Conservation (phyloP, 2,888 invertebrate genomes). For the Criorhina ranunculi region DNA sequence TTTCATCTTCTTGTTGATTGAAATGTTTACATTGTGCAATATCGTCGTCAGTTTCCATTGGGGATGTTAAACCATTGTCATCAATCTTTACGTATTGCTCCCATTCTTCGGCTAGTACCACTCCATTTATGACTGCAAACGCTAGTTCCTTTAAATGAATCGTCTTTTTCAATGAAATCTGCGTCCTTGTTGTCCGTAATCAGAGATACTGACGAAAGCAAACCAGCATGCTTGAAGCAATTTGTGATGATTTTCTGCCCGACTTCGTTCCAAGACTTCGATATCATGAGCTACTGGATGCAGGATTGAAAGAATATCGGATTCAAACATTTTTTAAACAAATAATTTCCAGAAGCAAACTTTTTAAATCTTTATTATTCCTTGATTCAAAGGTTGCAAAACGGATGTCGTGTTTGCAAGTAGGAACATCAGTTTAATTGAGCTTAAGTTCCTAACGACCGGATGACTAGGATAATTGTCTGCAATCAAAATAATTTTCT, state of each 20-base stretch:
- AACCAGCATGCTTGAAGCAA: too few relatives aligned
- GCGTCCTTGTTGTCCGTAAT: too few relatives aligned
- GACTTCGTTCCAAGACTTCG: too few relatives aligned
- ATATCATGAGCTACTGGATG: too few relatives aligned
- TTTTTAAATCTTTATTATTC: conserved; percentile 25
- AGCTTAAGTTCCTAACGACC: background rate
- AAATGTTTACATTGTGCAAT: conserved; percentile 1
- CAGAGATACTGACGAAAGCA: too few relatives aligned
- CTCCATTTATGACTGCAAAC: conserved; percentile 11
- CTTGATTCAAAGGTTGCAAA: conserved; percentile 31
- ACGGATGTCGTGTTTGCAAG: conserved; percentile 16
- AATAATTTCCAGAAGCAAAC: conserved; percentile 14
- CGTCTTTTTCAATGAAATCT: too few relatives aligned
- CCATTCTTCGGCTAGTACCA: conserved; percentile 1
- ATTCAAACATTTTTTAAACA: conserved; percentile 26
- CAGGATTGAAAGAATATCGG: conserved; percentile 15
- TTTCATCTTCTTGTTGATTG: too few relatives aligned
- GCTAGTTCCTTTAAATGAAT: background rate
- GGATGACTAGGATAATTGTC: too few relatives aligned
- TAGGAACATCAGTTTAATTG: conserved; percentile 17
- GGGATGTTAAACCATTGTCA: conserved; percentile 18
- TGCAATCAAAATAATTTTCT: too few relatives aligned
- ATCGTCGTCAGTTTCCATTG: conserved; percentile 32
- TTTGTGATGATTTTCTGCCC: too few relatives aligned
- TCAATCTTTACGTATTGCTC: conserved; percentile 18